phyloP scores from a whole-genome alignment of 92 coral and sea anemone genomes.

The Montipora capitata region DNA sequence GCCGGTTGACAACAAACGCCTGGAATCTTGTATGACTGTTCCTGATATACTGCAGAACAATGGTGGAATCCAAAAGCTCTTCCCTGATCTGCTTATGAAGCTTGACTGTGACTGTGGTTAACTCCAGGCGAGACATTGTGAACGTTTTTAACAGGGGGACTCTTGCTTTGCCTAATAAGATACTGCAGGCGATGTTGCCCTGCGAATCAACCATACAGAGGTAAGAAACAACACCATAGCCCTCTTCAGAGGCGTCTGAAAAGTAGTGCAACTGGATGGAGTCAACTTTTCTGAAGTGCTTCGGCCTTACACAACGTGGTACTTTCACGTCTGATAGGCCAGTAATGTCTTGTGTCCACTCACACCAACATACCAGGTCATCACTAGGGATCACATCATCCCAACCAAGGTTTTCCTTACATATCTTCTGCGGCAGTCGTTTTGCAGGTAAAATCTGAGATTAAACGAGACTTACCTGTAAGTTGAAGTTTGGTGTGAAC shows the following conservation, averaged over 20 bases:
- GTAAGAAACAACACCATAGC: slow-evolving; percentile 32
- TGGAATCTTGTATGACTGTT: slow-evolving; percentile 49
- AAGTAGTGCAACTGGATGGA: slow-evolving; percentile 22
- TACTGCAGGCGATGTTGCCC: slow-evolving; percentile 9
- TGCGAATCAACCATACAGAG: not conserved
- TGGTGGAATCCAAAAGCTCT: slow-evolving; percentile 36
- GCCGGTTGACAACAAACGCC: slow-evolving; percentile 68
- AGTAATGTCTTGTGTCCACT: slow-evolving; percentile 6
- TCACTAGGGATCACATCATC: slow-evolving; percentile 9
- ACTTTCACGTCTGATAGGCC: not conserved
- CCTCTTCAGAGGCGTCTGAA: slow-evolving; percentile 24
- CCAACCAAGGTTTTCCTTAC: slow-evolving; percentile 23
- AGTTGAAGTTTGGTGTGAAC: too few species aligned
- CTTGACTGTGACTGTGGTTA: slow-evolving; percentile 34
- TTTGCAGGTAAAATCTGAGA: slow-evolving; percentile 4
- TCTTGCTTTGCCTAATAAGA: too few species aligned
- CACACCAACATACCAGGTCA: slow-evolving; percentile 13
- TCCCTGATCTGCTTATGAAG: too few species aligned
- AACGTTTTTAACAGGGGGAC: too few species aligned
- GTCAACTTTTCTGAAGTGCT: not conserved
- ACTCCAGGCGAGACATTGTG: too few species aligned
- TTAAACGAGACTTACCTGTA: too few species aligned
- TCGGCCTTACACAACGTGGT: slow-evolving; percentile 31
- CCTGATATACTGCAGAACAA: slow-evolving; percentile 53
- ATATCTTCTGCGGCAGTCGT: slow-evolving; percentile 13